Percentiles rank a stretch among this genome's conserved stretches.
These are phyloP conservation scores for Pterois miles DNA, from an alignment of 2,797 vertebrate genomes.

Conservation along the genomic window DNA sequence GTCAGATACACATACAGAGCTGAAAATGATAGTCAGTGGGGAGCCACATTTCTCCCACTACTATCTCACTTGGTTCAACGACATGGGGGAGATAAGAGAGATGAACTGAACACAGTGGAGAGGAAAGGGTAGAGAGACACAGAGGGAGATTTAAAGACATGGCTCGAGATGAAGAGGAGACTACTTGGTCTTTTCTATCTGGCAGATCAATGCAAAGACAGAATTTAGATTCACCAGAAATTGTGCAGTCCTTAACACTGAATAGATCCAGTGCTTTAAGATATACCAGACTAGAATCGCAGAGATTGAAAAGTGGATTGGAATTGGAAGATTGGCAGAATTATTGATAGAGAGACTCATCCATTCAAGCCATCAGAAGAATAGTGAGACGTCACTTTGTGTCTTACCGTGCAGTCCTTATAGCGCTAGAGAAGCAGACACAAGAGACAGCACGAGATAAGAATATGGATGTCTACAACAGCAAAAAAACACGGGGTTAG, in stretches of 20 bases:
- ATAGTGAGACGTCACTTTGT: conserved; percentile 4
- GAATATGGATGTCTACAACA: conserved; percentile 55
- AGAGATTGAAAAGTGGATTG: neutral
- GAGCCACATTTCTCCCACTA: conserved; percentile 51
- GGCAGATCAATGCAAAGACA: conserved; percentile 21
- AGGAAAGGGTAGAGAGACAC: conserved; percentile 32
- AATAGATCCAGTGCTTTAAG: conserved; percentile 2
- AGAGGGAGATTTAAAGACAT: conserved; percentile 44
- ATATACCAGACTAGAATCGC: neutral
- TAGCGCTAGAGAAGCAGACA: conserved; percentile 27
- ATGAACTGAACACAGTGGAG: conserved; percentile 50
- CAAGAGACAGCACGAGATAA: conserved; percentile 51
- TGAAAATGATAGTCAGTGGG: conserved; percentile 66
- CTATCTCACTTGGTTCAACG: conserved; percentile 59
- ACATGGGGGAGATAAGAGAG: conserved; percentile 66
- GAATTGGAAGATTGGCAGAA: conserved; percentile 3
- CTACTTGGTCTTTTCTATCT: conserved; percentile 18
- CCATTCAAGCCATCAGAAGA: neutral
- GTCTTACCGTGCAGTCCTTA: conserved; percentile 24
- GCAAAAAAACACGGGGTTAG: conserved; percentile 55
- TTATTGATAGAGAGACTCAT: neutral
- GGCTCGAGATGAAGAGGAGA: conserved; percentile 36
- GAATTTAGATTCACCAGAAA: conserved; percentile 14
- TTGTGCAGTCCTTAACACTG: neutral
- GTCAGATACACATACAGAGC: conserved; percentile 67